Evolutionary conservation across 2,888 invertebrate genomes (phyloP).

Genomic region (Apantesis nais): DNA sequence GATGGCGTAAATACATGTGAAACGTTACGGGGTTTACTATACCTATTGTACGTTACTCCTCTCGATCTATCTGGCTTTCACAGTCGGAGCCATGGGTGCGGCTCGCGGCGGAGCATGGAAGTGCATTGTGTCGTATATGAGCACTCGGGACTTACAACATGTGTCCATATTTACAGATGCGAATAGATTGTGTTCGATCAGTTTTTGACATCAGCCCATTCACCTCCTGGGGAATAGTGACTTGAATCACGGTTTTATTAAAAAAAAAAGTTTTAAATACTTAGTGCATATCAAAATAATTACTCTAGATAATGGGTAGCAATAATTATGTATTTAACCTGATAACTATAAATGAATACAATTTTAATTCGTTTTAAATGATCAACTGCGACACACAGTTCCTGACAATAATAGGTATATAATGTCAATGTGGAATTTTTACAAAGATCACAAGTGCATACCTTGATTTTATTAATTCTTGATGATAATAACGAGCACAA

Average conservation of each 20-base stretch:
- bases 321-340: not conserved
- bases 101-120: not conserved
- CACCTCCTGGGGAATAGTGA: not conserved
- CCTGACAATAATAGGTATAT: not conserved
- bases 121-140: conserved; percentile 3
- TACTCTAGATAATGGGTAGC: not conserved
- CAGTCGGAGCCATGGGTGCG: conserved; percentile 1
- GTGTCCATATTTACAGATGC: not conserved
- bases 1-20: conserved; percentile 6
- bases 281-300: no score
- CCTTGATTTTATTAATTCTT: not conserved
- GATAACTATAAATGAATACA: not conserved
- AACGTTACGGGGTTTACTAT: not conserved
- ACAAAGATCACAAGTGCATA: not conserved
- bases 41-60: not conserved
- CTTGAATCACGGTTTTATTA: no score
- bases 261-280: no score
- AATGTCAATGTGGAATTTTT: not conserved
- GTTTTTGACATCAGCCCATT: not conserved
- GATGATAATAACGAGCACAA: no score
- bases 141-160: not conserved
- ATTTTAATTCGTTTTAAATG: not conserved
- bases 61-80: not conserved
- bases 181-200: no score
- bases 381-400: not conserved